Evolutionary conservation across 23 tunicate species (phyloP).

Genomic region (Ascidia mentula): DNA sequence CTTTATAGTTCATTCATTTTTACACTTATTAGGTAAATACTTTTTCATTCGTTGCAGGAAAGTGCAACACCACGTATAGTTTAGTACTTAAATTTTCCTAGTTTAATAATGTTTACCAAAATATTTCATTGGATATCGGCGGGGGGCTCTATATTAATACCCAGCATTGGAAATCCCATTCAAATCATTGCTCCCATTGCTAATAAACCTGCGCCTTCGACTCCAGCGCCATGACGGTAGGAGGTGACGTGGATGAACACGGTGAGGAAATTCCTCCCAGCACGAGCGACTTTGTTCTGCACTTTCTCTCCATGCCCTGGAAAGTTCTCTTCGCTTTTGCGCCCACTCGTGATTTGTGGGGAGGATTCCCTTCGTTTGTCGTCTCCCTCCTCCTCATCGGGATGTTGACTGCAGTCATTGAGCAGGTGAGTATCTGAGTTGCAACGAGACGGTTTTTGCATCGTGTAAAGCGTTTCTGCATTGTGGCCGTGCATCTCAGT

Average conservation of each 20-base stretch:
- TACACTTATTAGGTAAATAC: too few species aligned
- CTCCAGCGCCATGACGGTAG: constrained; percentile 77
- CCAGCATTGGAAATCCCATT: too few species aligned
- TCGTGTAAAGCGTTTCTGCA: too few species aligned
- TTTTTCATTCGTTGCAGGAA: too few species aligned
- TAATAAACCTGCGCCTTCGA: background rate
- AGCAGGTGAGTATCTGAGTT: constrained; percentile 66
- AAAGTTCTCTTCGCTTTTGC: constrained; percentile 83
- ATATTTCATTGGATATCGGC: too few species aligned
- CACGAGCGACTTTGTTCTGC: constrained; percentile 62
- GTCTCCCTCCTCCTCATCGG: constrained; percentile 70
- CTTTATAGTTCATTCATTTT: too few species aligned
- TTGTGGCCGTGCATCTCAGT: too few species aligned
- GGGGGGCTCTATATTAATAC: too few species aligned
- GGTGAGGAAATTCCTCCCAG: constrained; percentile 59
- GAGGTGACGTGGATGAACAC: constrained; percentile 77
- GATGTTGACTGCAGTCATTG: constrained; percentile 70
- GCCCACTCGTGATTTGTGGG: constrained; percentile 67
- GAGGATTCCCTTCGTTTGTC: constrained; percentile 85
- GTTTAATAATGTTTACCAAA: background rate
- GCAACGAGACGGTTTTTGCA: too few species aligned
- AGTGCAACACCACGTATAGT: too few species aligned
- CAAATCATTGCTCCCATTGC: background rate
- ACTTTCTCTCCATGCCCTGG: constrained; percentile 82
- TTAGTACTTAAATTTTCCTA: too few species aligned